Conservation (phyloP, 2,888 invertebrate species). For the Pseudococcus longispinus region DNA sequence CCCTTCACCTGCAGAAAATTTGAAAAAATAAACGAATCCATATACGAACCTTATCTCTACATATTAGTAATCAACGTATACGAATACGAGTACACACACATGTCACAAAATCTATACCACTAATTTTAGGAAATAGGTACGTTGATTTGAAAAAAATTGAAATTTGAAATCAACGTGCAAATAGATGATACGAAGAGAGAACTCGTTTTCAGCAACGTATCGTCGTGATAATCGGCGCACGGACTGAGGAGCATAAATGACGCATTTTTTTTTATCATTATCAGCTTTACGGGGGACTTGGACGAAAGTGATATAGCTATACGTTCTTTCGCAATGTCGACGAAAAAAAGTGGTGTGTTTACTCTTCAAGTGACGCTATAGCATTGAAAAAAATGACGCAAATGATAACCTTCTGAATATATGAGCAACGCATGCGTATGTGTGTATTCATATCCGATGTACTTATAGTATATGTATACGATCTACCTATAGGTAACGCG, state of each 20-base stretch:
- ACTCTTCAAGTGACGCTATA: constrained; percentile 49
- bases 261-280: constrained; percentile 48
- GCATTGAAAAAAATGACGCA: constrained; percentile 48
- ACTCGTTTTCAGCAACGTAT: constrained; percentile 28
- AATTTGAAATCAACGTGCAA: background rate
- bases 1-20: background rate
- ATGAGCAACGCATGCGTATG: constrained; percentile 46
- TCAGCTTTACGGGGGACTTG: constrained; percentile 50
- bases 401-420: constrained; percentile 50
- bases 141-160: background rate
- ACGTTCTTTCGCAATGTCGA: constrained; percentile 50
- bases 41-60: no score
- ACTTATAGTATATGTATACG: background rate
- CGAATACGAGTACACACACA: no score
- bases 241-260: constrained; percentile 40
- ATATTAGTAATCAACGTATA: no score
- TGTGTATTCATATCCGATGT: constrained; percentile 28
- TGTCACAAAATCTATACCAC: background rate
- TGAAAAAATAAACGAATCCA: background rate
- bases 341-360: constrained; percentile 44
- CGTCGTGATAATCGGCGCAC: constrained; percentile 3
- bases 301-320: constrained; percentile 47
- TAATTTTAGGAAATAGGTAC: background rate
- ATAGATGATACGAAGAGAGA: background rate
- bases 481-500: no score